These are phyloP conservation scores for Xestia ashworthii DNA, from an alignment of 2,888 invertebrate species.

Conservation along the genomic window DNA sequence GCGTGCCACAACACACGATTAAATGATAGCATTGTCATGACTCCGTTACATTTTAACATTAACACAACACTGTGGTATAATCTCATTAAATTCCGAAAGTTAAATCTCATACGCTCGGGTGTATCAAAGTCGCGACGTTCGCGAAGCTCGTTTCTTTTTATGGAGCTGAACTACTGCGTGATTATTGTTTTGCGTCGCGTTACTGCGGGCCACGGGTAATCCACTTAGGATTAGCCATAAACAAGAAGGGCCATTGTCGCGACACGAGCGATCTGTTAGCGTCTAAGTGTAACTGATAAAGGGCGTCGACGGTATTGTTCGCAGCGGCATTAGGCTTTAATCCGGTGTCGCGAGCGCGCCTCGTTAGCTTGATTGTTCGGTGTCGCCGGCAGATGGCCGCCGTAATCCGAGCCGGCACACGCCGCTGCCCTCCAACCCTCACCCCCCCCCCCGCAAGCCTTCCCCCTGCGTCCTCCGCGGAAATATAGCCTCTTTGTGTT, in stretches of 20 bases:
- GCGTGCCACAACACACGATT: conserved; percentile 49
- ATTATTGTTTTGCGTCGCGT: conserved; percentile 67
- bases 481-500: conserved; percentile 87
- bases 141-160: conserved; percentile 58
- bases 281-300: conserved; percentile 86
- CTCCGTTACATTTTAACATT: conserved; percentile 44
- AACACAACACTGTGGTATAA: conserved; percentile 49
- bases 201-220: conserved; percentile 80
- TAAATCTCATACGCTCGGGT: conserved; percentile 34
- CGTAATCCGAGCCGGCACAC: conserved; percentile 85
- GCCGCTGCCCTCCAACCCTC: conserved; percentile 65
- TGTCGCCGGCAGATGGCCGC: conserved; percentile 88
- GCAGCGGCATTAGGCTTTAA: conserved; percentile 88
- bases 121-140: conserved; percentile 50
- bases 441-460: conserved; percentile 28
- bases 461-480: conserved; percentile 65
- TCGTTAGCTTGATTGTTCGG: conserved; percentile 90
- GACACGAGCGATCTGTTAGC: conserved; percentile 88
- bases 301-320: conserved; percentile 87
- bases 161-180: conserved; percentile 61
- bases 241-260: conserved; percentile 87
- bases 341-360: conserved; percentile 86
- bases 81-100: conserved; percentile 45
- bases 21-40: conserved; percentile 52
- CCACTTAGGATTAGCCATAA: conserved; percentile 89